Percentiles rank a stretch among this genome's conserved stretches.
Conservation (phyloP, 2,888 invertebrate genomes). For the Acrobasis suavella region DNA sequence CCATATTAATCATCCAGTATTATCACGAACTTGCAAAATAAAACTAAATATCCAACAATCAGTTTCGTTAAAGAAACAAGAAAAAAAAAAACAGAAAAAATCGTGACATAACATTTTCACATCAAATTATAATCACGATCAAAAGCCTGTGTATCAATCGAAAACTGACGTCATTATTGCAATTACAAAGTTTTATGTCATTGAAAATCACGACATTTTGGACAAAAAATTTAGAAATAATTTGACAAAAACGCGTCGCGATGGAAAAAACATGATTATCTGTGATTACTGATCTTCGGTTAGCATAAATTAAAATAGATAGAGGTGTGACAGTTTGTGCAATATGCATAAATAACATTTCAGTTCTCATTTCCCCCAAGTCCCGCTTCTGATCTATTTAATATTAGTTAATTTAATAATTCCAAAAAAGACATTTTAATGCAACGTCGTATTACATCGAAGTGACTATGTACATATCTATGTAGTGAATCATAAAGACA, state of each 20-base stretch:
- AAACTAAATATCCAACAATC: neutral
- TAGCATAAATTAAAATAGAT: no score
- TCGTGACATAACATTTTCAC: neutral
- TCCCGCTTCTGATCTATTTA: no score
- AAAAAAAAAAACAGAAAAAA: no score
- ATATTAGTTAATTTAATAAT: no score
- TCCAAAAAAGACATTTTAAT: no score
- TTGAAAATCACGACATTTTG: slow-evolving; percentile 54
- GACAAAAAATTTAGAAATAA: slow-evolving; percentile 46
- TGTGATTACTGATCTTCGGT: slow-evolving; percentile 51
- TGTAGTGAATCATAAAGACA: no score
- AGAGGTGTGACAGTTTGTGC: no score
- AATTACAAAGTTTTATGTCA: slow-evolving; percentile 73
- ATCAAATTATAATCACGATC: neutral
- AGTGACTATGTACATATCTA: no score
- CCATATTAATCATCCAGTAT: neutral
- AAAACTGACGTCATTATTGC: slow-evolving; percentile 32
- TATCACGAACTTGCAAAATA: neutral
- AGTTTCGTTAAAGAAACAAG: no score
- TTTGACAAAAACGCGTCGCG: slow-evolving; percentile 53
- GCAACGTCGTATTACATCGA: no score
- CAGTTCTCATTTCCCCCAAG: no score
- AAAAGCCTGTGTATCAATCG: slow-evolving; percentile 25
- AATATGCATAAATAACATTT: no score
- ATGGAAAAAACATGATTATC: slow-evolving; percentile 46